Evolutionary conservation across 2,113 vertebrate species (phyloP).

Genomic region (Corythornis vintsioides): DNA sequence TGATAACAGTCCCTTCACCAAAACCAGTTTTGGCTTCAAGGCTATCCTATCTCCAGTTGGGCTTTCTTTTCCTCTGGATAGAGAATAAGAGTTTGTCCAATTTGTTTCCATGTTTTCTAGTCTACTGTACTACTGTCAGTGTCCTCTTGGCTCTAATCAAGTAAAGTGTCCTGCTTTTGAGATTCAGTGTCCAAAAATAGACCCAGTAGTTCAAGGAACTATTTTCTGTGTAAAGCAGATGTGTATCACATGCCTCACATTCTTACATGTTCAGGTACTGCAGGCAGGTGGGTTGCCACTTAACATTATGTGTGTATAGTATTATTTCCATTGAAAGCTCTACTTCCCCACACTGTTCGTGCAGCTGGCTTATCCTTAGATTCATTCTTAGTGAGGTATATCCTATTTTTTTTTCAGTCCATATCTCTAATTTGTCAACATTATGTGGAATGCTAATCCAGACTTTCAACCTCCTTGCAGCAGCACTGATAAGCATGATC

Average conservation of each 20-base stretch:
- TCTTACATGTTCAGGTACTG: not conserved
- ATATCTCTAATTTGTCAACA: not conserved
- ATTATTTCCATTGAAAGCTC: not conserved
- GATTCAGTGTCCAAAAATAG: not conserved
- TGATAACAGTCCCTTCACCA: not conserved
- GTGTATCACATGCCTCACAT: not conserved
- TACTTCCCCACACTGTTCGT: not conserved
- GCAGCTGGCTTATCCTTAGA: not conserved
- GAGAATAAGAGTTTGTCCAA: not conserved
- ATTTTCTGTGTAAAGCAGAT: not conserved
- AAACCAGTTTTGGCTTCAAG: not conserved
- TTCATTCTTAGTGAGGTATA: not conserved
- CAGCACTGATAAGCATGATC: not conserved
- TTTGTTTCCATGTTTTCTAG: not conserved
- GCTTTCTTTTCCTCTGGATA: not conserved
- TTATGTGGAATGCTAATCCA: not conserved
- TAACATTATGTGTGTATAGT: not conserved
- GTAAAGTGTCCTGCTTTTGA: not conserved
- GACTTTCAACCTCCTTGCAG: not conserved
- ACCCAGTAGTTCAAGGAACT: not conserved
- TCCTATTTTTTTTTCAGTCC: rapidly evolving
- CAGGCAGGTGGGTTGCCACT: not conserved
- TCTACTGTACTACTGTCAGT: not conserved
- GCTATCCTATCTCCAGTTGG: not conserved
- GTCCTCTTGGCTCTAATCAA: not conserved